Evolutionary conservation across 2,113 vertebrate genomes (phyloP).

Genomic region (Seriola quinqueradiata): DNA sequence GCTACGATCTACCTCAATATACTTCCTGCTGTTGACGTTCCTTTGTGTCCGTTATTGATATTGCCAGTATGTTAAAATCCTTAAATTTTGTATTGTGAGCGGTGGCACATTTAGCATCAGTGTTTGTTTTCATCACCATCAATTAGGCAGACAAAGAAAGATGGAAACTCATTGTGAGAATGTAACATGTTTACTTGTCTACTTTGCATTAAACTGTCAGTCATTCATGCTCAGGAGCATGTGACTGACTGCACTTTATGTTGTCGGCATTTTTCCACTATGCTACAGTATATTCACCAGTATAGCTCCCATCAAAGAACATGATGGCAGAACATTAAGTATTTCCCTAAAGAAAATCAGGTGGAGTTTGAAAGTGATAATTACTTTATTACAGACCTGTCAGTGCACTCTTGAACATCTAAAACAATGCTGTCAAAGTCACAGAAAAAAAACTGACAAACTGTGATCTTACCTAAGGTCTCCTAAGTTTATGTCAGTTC

Average conservation of each 20-base stretch:
- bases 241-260: neutral
- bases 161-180: conserved; percentile 20
- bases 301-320: neutral
- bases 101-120: conserved; percentile 39
- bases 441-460: neutral
- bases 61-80: conserved; percentile 60
- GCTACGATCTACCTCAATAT: conserved; percentile 51
- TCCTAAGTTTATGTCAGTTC: neutral
- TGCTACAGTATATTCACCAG: neutral
- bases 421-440: neutral
- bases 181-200: conserved; percentile 32
- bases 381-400: conserved; percentile 13
- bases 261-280: conserved; percentile 10
- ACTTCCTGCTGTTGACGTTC: conserved; percentile 63
- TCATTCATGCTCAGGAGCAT: conserved; percentile 1
- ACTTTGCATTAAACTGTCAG: conserved; percentile 55
- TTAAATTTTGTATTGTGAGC: conserved; percentile 51
- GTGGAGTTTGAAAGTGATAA: conserved; percentile 3
- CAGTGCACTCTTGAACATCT: neutral
- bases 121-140: conserved; percentile 33
- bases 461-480: neutral
- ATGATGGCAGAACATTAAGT: neutral
- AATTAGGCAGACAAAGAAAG: conserved; percentile 10
- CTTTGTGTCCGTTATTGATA: conserved; percentile 74
- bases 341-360: neutral